Percentiles rank a stretch among this genome's conserved stretches.
Conservation (phyloP, 2,888 invertebrate species). For the Perdita meconis region DNA sequence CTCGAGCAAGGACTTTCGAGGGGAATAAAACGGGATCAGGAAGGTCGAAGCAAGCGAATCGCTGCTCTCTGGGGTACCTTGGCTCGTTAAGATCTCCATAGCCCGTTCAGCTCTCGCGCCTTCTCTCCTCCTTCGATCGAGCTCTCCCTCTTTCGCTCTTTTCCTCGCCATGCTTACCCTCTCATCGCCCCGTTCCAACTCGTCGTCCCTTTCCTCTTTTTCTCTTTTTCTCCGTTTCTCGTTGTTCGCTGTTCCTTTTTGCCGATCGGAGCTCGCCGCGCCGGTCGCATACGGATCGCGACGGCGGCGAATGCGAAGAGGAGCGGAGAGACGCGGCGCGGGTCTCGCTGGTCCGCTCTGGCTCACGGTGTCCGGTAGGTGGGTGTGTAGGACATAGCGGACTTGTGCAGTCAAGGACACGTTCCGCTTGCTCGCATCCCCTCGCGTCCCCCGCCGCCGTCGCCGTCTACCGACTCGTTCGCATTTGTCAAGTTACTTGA, state of each 20-base stretch:
- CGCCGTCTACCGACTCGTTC: constrained; percentile 43
- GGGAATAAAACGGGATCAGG: constrained; percentile 71
- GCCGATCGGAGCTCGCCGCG: constrained; percentile 21
- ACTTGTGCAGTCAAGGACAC: constrained; percentile 76
- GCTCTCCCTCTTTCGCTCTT: constrained; percentile 4
- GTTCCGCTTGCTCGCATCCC: constrained; percentile 72
- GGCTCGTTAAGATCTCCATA: constrained; percentile 37
- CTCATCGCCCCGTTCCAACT: no score
- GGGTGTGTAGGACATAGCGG: constrained; percentile 77
- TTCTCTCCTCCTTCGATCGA: constrained; percentile 3
- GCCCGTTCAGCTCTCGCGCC: not conserved
- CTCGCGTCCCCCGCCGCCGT: constrained; percentile 54
- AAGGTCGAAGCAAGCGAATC: constrained; percentile 61
- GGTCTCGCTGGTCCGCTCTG: constrained; percentile 46
- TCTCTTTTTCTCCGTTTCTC: constrained; percentile 5
- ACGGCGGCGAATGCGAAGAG: constrained; percentile 38
- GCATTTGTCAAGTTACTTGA: no score
- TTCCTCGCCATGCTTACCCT: no score
- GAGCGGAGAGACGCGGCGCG: constrained; percentile 44
- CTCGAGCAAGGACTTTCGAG: constrained; percentile 58
- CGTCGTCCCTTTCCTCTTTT: not conserved
- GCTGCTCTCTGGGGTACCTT: constrained; percentile 14
- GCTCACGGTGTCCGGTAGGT: constrained; percentile 66
- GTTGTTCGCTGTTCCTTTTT: constrained; percentile 15
- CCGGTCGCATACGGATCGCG: constrained; percentile 56